A percentile compares a stretch with the other conserved stretches of the same genome.
Conservation (phyloP, 2,888 invertebrate species). For the Creontiades dilutus region DNA sequence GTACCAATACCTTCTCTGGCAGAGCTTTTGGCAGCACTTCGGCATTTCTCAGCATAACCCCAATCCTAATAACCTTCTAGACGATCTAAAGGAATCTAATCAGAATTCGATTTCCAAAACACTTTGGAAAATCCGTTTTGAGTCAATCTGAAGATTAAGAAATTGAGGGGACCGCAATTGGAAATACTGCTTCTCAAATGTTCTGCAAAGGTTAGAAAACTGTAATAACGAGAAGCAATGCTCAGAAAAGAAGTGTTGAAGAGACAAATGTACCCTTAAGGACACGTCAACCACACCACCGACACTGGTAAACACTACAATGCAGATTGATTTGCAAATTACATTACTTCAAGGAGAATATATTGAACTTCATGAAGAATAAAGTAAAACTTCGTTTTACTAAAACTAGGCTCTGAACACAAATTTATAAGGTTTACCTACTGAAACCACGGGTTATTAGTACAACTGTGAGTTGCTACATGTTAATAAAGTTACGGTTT, state of each 20-base stretch:
- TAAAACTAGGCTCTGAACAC: too few relatives aligned
- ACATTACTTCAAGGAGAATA: too few relatives aligned
- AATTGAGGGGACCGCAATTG: slow-evolving; percentile 58
- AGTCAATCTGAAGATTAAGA: background rate
- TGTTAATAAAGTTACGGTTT: too few relatives aligned
- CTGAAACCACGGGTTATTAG: too few relatives aligned
- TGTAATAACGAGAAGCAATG: background rate
- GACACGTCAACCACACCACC: background rate
- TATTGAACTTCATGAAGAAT: too few relatives aligned
- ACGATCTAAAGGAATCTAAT: background rate
- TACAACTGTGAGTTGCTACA: too few relatives aligned
- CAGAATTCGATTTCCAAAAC: background rate
- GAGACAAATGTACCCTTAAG: background rate
- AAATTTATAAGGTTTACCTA: too few relatives aligned
- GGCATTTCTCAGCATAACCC: background rate
- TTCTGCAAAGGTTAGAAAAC: background rate
- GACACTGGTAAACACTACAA: too few relatives aligned
- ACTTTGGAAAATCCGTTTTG: background rate
- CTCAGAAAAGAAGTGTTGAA: background rate
- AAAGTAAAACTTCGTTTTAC: too few relatives aligned
- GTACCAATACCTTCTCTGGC: background rate
- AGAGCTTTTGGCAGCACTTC: background rate
- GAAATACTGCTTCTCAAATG: slow-evolving; percentile 68
- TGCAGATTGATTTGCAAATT: too few relatives aligned
- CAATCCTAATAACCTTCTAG: background rate